Evolutionary conservation across 2,113 vertebrate species (phyloP).

Genomic region (Steatornis caripensis): DNA sequence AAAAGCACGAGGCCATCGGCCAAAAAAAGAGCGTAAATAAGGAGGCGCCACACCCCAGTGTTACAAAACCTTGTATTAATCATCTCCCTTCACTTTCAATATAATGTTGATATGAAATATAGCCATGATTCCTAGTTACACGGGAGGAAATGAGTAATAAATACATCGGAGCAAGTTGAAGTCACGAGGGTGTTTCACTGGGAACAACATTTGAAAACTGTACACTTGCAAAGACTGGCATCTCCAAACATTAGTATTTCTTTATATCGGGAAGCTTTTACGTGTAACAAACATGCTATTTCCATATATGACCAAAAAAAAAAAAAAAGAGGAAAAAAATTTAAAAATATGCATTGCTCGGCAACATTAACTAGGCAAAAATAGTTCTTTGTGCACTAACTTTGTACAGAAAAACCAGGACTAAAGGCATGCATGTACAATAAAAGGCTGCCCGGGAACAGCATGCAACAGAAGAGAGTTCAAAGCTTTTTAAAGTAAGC

Average conservation of each 20-base stretch:
- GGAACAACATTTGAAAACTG: conserved; percentile 83
- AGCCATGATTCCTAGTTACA: conserved; percentile 79
- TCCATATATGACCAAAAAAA: conserved; percentile 72
- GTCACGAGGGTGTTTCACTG: conserved; percentile 78
- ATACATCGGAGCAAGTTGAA: conserved; percentile 81
- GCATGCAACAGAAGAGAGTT: conserved; percentile 77
- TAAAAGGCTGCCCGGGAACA: conserved; percentile 61
- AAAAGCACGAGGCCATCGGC: not conserved
- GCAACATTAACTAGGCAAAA: conserved; percentile 86
- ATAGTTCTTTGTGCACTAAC: conserved; percentile 84
- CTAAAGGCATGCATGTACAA: conserved; percentile 78
- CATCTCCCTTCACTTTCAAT: conserved; percentile 82
- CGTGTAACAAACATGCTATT: conserved; percentile 84
- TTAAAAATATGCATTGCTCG: conserved; percentile 84
- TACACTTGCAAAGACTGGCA: conserved; percentile 83
- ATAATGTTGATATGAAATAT: conserved; percentile 81
- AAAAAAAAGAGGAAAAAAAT: not conserved
- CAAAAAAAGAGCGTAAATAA: conserved; percentile 1
- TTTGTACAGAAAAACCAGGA: conserved; percentile 78
- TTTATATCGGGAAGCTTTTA: conserved; percentile 78
- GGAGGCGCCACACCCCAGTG: conserved; percentile 73
- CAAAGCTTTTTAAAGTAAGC: conserved; percentile 71
- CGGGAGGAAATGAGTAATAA: conserved; percentile 82
- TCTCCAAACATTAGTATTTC: conserved; percentile 78
- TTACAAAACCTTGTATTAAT: conserved; percentile 89